Evolutionary conservation across 2,797 vertebrate species (phyloP).

Genomic region (Falco cherrug): DNA sequence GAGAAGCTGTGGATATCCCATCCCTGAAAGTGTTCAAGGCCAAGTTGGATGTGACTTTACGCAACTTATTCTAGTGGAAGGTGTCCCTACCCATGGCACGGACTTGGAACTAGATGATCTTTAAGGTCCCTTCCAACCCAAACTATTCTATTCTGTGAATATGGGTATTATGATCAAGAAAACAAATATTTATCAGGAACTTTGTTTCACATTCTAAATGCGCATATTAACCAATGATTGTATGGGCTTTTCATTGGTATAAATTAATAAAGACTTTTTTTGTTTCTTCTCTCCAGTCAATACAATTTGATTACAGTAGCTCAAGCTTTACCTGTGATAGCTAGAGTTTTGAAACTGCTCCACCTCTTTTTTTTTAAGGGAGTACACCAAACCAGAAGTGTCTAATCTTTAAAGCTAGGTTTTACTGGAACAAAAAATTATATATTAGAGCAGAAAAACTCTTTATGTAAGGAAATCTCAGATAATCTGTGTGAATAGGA

Average conservation of each 20-base stretch:
- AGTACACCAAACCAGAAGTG: neutral
- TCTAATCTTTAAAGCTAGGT: neutral
- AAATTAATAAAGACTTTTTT: neutral
- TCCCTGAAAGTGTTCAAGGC: too few relatives aligned
- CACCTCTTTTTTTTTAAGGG: neutral
- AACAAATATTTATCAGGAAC: conserved; percentile 8
- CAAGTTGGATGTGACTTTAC: too few relatives aligned
- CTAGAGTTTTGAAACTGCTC: neutral
- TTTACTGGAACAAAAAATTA: neutral
- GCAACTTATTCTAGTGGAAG: too few relatives aligned
- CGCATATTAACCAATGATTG: neutral
- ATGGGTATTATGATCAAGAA: neutral
- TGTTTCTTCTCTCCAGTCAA: neutral
- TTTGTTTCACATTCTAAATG: neutral
- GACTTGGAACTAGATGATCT: too few relatives aligned
- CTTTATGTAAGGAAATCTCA: neutral
- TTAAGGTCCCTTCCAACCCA: too few relatives aligned
- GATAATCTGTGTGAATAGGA: neutral
- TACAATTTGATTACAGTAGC: neutral
- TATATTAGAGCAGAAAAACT: neutral
- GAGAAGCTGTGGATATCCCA: too few relatives aligned
- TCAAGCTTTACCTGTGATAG: neutral
- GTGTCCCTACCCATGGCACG: too few relatives aligned
- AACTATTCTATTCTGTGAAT: too few relatives aligned
- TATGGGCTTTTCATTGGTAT: neutral